Evolutionary conservation across 2,888 invertebrate species (phyloP).

Genomic region (Chydorus sphaericus): DNA sequence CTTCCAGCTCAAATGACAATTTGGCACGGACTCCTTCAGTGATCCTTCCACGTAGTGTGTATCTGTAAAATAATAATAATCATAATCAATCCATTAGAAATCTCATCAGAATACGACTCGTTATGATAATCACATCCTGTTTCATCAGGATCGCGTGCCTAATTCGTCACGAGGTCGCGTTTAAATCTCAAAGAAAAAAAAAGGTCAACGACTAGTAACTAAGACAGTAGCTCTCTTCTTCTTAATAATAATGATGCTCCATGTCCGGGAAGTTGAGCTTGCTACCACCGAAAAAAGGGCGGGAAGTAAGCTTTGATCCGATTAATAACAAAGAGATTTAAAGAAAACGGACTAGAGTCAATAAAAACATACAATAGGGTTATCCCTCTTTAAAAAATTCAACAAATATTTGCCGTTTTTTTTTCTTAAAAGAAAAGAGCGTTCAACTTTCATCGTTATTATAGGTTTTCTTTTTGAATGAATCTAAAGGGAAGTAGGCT

Average conservation of each 20-base stretch:
- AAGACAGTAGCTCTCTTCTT: no score
- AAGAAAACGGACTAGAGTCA: not conserved
- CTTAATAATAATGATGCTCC: no score
- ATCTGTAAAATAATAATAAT: constrained; percentile 33
- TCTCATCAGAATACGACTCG: no score
- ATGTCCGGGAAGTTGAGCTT: not conserved
- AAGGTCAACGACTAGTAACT: no score
- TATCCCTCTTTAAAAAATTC: not conserved
- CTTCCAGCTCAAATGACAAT: constrained; percentile 56
- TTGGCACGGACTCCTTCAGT: constrained; percentile 34
- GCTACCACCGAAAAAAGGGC: not conserved
- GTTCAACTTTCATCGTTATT: no score
- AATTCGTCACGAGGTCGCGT: no score
- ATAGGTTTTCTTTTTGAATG: no score
- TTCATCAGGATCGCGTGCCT: no score
- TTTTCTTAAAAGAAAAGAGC: no score
- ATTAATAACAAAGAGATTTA: not conserved
- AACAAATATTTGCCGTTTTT: not conserved
- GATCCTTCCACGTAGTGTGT: constrained; percentile 47
- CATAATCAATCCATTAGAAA: not conserved
- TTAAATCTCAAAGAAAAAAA: no score
- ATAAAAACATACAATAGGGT: not conserved
- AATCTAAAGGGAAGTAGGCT: no score
- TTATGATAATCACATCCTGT: not conserved
- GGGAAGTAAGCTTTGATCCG: constrained; percentile 3